Conservation (phyloP, 2,797 vertebrate species). For the Poliocrania exsul region DNA sequence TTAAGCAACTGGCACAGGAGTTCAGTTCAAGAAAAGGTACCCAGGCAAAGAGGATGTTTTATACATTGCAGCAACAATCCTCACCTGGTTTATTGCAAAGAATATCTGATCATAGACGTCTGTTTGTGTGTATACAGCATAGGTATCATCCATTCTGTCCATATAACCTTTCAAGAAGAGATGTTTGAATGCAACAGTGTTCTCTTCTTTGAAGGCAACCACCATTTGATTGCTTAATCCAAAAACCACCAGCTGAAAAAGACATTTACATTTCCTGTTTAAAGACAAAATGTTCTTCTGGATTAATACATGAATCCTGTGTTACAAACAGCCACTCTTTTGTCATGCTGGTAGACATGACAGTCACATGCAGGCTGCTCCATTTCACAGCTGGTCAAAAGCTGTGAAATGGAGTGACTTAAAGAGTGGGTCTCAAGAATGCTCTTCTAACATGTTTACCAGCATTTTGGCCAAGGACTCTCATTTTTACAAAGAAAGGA, state of each 20-base stretch:
- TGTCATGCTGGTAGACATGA: not conserved
- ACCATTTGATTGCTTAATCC: conserved; percentile 97
- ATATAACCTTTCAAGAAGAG: conserved; percentile 93
- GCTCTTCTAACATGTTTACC: not conserved
- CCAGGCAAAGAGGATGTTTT: not conserved
- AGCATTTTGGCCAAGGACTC: not conserved
- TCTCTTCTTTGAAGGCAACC: conserved; percentile 94
- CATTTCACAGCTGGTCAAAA: not conserved
- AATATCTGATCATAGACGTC: conserved; percentile 89
- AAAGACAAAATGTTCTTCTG: not conserved
- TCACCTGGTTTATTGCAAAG: conserved; percentile 86
- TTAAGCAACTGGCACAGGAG: not conserved
- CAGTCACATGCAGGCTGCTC: not conserved
- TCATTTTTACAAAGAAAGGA: not conserved
- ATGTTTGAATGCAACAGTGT: conserved; percentile 89
- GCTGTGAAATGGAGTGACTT: no score
- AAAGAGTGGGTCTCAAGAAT: not conserved
- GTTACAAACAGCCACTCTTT: not conserved
- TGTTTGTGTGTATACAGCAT: conserved; percentile 86
- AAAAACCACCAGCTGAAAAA: conserved; percentile 88
- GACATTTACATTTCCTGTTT: not conserved
- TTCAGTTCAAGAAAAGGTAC: not conserved
- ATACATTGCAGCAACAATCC: not conserved
- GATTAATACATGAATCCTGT: not conserved
- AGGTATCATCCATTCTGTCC: conserved; percentile 80